Percentiles rank a stretch among this genome's conserved stretches.
Conservation (phyloP, 2,113 vertebrate species). For the Agapornis roseicollis region DNA sequence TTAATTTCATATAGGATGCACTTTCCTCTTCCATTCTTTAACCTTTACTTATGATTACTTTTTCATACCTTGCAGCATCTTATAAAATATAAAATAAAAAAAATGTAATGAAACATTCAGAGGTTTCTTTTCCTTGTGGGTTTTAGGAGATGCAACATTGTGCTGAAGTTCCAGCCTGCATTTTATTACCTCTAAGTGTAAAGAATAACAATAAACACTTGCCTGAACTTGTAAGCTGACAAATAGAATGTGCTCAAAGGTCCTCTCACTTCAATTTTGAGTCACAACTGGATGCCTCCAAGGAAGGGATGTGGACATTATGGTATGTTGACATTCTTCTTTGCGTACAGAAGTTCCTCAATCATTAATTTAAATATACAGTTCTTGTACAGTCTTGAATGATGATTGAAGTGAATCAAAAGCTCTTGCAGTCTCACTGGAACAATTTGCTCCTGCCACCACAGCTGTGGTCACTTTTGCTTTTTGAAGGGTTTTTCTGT, state of each 20-base stretch:
- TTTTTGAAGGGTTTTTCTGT: background rate
- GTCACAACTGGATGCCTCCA: background rate
- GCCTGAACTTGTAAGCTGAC: background rate
- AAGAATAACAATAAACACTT: constrained; percentile 63
- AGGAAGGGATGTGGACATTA: background rate
- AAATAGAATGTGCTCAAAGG: background rate
- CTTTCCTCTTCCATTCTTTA: constrained; percentile 58
- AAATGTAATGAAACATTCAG: constrained; percentile 74
- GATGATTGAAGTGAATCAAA: background rate
- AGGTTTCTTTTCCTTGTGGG: constrained; percentile 58
- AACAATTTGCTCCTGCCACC: background rate
- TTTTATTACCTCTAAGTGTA: constrained; percentile 66
- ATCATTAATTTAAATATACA: background rate
- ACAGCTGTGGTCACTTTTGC: background rate
- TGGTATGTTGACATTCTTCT: background rate
- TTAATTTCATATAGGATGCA: constrained; percentile 27
- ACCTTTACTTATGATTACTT: constrained; percentile 65
- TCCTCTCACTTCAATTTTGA: background rate
- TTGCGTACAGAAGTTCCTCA: background rate
- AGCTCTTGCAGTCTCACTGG: background rate
- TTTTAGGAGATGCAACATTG: constrained; percentile 57
- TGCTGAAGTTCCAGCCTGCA: constrained; percentile 46
- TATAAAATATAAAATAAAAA: constrained; percentile 78
- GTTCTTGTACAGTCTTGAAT: background rate
- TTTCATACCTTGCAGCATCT: constrained; percentile 61